Conservation (phyloP, 2,888 invertebrate species). For the Scelioninae gen. 2 region DNA sequence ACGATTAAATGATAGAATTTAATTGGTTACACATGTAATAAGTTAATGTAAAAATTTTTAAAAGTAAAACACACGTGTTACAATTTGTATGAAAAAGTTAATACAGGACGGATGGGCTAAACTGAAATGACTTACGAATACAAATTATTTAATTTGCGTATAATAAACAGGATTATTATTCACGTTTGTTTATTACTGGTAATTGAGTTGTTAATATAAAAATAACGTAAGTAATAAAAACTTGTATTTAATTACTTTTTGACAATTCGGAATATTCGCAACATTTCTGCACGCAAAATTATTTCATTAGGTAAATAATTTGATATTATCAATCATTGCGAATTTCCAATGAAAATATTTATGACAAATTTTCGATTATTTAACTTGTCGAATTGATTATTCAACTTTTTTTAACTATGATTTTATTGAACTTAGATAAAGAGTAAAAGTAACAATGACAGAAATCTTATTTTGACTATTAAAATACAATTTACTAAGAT, state of each 20-base stretch:
- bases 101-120: constrained; percentile 22
- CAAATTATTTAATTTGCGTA: neutral
- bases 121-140: constrained; percentile 2
- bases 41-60: no score
- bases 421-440: no score
- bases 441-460: no score
- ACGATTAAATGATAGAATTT: no score
- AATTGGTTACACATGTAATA: no score
- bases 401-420: neutral
- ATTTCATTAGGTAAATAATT: neutral
- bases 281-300: neutral
- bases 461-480: no score
- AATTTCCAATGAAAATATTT: neutral
- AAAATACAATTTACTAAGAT: no score
- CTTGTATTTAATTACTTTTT: neutral
- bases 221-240: constrained; percentile 28
- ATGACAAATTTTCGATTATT: constrained; percentile 10
- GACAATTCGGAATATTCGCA: constrained; percentile 6
- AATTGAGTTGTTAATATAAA: constrained; percentile 32
- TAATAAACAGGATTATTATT: constrained; percentile 11
- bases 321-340: constrained; percentile 2
- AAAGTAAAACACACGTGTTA: constrained; percentile 17
- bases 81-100: neutral
- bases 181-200: constrained; percentile 16
- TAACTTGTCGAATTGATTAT: neutral